A percentile compares a stretch with the other conserved stretches of the same genome.
These are phyloP conservation scores for Diadophis punctatus DNA, from an alignment of 2,113 vertebrate species.

Conservation along the genomic window DNA sequence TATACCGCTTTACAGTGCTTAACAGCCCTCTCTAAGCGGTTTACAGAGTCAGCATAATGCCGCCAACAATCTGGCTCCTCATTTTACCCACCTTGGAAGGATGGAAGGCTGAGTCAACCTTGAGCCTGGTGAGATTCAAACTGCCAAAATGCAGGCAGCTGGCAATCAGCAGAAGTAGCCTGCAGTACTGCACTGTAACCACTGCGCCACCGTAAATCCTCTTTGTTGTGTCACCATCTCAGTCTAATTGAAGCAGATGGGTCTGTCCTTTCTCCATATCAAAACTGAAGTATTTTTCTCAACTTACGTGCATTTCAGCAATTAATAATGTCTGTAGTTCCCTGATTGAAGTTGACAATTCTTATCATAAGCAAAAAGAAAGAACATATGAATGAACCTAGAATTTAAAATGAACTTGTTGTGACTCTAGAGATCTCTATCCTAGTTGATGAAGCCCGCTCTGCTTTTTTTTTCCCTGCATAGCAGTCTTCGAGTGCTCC, in stretches of 20 bases:
- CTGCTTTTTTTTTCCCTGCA: accelerated
- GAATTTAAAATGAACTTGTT: background rate
- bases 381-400: background rate
- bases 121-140: too few relatives aligned
- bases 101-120: too few relatives aligned
- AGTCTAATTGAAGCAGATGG: background rate
- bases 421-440: background rate
- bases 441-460: background rate
- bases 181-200: too few relatives aligned
- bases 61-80: too few relatives aligned
- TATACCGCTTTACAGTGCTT: too few relatives aligned
- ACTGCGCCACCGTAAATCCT: background rate
- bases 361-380: background rate
- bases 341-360: background rate
- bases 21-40: too few relatives aligned
- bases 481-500: background rate
- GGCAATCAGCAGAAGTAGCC: too few relatives aligned
- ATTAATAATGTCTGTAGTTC: background rate
- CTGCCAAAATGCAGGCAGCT: too few relatives aligned
- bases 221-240: background rate
- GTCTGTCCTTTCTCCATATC: background rate
- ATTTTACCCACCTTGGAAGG: too few relatives aligned
- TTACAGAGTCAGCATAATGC: too few relatives aligned
- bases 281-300: background rate
- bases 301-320: background rate